phyloP scores from a whole-genome alignment of 2,797 vertebrate species.

The Sebastiscus albofasciatus region DNA sequence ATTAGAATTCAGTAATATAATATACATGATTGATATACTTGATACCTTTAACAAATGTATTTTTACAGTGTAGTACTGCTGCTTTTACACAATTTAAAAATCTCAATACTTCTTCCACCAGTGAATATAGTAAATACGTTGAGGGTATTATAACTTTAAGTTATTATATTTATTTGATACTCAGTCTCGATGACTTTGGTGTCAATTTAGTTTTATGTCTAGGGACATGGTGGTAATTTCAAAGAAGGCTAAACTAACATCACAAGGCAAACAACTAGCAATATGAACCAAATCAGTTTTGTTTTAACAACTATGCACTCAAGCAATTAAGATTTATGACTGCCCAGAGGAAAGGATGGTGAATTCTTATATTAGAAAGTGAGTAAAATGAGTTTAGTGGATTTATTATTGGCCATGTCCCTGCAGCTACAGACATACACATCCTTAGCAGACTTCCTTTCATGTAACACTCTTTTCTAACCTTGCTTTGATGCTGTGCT shows the following conservation, averaged over 20 bases:
- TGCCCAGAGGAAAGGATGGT: neutral
- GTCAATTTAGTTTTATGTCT: neutral
- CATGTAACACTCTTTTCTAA: slow-evolving; percentile 13
- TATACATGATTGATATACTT: too few relatives aligned
- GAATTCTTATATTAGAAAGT: neutral
- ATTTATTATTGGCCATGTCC: neutral
- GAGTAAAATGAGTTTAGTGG: neutral
- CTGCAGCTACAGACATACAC: slow-evolving; percentile 12
- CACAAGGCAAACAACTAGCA: neutral
- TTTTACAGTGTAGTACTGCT: neutral
- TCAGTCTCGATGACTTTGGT: neutral
- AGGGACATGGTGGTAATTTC: neutral
- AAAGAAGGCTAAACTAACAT: neutral
- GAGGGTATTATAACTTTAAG: neutral
- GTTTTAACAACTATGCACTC: neutral
- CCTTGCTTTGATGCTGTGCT: slow-evolving; percentile 23
- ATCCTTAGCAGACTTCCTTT: slow-evolving; percentile 20
- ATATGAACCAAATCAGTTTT: neutral
- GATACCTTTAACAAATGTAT: too few relatives aligned
- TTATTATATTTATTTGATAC: neutral
- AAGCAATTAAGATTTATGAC: neutral
- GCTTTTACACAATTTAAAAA: neutral
- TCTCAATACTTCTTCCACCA: neutral
- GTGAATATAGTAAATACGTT: neutral
- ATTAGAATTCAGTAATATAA: neutral